phyloP scores from a whole-genome alignment of 2,888 invertebrate species.

The Dexiosoma caninum region DNA sequence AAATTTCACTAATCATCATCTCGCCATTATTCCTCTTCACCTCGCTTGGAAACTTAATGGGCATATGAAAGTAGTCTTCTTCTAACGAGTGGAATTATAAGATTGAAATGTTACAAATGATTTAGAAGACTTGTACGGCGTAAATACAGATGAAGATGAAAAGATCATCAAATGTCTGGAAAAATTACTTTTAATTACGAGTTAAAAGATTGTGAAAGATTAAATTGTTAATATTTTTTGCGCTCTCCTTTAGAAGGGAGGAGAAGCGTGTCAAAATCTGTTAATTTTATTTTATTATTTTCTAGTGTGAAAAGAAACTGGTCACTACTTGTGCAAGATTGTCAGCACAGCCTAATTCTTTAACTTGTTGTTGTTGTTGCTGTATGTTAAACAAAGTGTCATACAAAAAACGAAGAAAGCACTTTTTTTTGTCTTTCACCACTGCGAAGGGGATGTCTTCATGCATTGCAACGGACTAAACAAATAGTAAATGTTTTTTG shows the following conservation, averaged over 20 bases:
- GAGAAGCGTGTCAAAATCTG: too few relatives aligned
- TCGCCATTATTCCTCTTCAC: not conserved
- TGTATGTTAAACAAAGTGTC: too few relatives aligned
- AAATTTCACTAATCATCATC: conserved; percentile 12
- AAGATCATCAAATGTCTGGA: conserved; percentile 30
- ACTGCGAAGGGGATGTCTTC: too few relatives aligned
- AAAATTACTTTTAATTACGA: conserved; percentile 50
- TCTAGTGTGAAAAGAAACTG: too few relatives aligned
- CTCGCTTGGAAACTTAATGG: not conserved
- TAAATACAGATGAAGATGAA: not conserved
- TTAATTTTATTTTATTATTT: not conserved
- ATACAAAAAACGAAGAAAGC: too few relatives aligned
- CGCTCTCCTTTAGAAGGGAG: not conserved
- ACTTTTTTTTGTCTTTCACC: too few relatives aligned
- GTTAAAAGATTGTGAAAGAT: conserved; percentile 35
- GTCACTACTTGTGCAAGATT: too few relatives aligned
- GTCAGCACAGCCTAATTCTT: too few relatives aligned
- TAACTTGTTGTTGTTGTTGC: too few relatives aligned
- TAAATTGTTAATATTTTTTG: conserved; percentile 12
- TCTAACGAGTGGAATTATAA: conserved; percentile 9
- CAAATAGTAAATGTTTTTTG: too few relatives aligned
- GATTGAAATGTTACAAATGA: conserved; percentile 52
- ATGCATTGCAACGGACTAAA: too few relatives aligned
- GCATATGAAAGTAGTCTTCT: not conserved
- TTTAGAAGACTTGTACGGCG: conserved; percentile 39